Evolutionary conservation across 1,140 invertebrate genomes (phyloP).

Genomic region (Neoseiulus cucumeris): DNA sequence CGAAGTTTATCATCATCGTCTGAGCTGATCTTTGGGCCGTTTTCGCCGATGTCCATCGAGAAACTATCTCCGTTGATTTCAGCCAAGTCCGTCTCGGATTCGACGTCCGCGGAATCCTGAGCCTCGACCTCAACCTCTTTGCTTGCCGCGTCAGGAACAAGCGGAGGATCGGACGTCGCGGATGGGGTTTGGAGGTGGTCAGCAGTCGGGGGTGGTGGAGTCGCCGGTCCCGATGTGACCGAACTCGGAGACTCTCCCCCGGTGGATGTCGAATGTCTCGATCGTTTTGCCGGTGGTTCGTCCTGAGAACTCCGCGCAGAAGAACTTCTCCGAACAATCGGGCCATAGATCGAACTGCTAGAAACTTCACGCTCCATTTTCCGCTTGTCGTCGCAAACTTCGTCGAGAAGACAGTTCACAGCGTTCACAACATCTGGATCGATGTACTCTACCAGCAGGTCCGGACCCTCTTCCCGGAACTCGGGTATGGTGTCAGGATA

Average conservation of each 20-base stretch:
- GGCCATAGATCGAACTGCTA: not conserved
- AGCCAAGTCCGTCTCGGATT: no score
- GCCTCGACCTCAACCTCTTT: no score
- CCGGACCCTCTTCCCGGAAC: not conserved
- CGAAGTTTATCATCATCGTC: no score
- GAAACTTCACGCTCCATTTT: not conserved
- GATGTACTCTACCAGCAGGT: conserved; percentile 5
- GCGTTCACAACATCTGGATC: not conserved
- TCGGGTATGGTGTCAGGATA: conserved; percentile 1
- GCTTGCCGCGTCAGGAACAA: no score
- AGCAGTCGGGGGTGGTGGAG: no score
- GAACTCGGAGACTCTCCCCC: not conserved
- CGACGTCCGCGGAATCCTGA: no score
- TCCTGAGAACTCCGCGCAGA: not conserved
- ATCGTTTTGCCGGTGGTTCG: not conserved
- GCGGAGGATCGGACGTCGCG: no score
- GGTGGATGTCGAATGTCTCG: not conserved
- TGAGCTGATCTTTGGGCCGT: no score
- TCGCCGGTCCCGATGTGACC: no score
- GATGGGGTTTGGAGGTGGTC: no score
- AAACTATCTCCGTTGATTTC: no score
- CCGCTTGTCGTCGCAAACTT: not conserved
- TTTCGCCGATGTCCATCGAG: no score
- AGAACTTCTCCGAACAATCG: not conserved
- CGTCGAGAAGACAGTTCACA: not conserved